Evolutionary conservation across 2,113 vertebrate genomes (phyloP).

Genomic region (Oncorhynchus masou): DNA sequence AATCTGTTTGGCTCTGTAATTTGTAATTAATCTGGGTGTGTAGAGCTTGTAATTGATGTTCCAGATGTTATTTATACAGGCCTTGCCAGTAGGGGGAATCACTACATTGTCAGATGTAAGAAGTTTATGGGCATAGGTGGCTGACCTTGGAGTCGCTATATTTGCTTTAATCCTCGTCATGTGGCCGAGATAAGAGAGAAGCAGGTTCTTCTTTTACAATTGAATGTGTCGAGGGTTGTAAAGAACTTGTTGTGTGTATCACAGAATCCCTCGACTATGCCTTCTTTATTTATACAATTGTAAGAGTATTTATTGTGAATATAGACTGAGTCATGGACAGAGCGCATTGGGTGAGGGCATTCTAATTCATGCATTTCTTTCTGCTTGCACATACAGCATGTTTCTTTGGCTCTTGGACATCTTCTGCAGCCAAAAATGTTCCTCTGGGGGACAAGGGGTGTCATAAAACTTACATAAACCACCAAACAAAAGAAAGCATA

Average conservation of each 20-base stretch:
- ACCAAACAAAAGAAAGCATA: no score
- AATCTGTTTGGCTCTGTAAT: background rate
- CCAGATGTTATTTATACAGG: background rate
- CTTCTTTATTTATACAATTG: constrained; percentile 58
- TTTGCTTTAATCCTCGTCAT: constrained; percentile 14
- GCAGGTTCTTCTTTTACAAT: constrained; percentile 60
- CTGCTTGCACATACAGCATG: constrained; percentile 3
- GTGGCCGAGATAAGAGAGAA: constrained; percentile 50
- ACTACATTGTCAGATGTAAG: background rate
- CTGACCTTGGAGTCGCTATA: background rate
- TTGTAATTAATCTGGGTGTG: background rate
- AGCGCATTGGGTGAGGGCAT: constrained; percentile 8
- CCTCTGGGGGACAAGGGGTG: no score
- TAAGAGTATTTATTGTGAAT: constrained; percentile 60
- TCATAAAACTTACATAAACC: no score
- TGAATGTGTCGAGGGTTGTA: constrained; percentile 14
- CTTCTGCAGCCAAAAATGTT: no score
- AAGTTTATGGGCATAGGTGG: background rate
- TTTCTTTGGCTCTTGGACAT: constrained; percentile 39
- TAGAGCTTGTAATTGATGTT: background rate
- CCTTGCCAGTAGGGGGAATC: background rate
- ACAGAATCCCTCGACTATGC: constrained; percentile 16
- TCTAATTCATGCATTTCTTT: background rate
- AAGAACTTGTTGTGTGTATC: background rate
- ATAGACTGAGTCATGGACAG: constrained; percentile 11